Percentiles rank a stretch among this genome's conserved stretches.
These are phyloP conservation scores for Diplodus sargus DNA, from an alignment of 2,797 vertebrate species.

Conservation along the genomic window DNA sequence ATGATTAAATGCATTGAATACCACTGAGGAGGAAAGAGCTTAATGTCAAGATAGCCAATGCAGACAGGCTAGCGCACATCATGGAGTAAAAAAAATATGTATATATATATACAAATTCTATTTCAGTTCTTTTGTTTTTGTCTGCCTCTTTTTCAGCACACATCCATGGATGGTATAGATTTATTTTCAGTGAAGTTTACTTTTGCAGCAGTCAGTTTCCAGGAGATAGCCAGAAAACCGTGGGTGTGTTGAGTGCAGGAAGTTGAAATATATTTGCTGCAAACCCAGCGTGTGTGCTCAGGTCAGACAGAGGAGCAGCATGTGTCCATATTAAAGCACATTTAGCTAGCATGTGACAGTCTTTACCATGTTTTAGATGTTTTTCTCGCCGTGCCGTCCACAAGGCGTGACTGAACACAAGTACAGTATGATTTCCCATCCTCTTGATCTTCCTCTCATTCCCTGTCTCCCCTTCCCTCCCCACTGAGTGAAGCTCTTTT, in stretches of 20 bases:
- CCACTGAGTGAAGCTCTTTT: constrained; percentile 57
- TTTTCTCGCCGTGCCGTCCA: constrained; percentile 34
- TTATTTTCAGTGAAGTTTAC: constrained; percentile 31
- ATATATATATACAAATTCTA: background rate
- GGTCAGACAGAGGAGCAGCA: constrained; percentile 50
- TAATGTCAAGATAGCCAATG: too few species aligned
- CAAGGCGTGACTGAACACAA: constrained; percentile 49
- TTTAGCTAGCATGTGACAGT: constrained; percentile 45
- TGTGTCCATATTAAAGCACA: constrained; percentile 47
- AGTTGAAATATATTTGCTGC: constrained; percentile 44
- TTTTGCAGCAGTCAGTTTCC: constrained; percentile 13
- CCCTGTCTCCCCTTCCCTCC: constrained; percentile 41
- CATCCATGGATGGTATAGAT: background rate
- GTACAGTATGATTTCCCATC: constrained; percentile 51
- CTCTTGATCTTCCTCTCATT: constrained; percentile 52
- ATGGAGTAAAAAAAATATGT: background rate
- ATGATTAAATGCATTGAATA: too few species aligned
- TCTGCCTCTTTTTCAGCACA: background rate
- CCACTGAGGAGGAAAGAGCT: too few species aligned
- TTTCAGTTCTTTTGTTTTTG: background rate
- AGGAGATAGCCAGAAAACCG: constrained; percentile 25
- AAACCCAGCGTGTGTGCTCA: constrained; percentile 39
- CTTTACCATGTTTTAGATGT: constrained; percentile 36
- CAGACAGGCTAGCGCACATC: too few species aligned
- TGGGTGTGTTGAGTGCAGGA: constrained; percentile 36